Evolutionary conservation across 2,113 vertebrate genomes (phyloP).

Genomic region (Thalassarche chlororhynchos): DNA sequence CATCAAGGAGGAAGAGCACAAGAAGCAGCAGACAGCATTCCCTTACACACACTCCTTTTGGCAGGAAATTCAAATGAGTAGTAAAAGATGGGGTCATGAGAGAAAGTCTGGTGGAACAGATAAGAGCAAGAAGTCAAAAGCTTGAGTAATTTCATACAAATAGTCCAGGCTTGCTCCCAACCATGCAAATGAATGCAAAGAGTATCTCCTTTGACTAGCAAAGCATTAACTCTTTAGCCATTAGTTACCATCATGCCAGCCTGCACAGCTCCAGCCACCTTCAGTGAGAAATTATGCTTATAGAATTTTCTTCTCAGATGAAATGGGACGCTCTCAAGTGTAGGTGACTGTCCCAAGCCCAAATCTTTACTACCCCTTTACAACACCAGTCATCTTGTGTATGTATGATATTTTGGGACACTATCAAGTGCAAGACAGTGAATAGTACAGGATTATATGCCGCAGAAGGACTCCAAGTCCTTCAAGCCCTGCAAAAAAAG

Average conservation of each 20-base stretch:
- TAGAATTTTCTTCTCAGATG: background rate
- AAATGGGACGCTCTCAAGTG: background rate
- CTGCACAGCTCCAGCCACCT: background rate
- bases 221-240: conserved; percentile 11
- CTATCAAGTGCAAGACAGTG: background rate
- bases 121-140: conserved; percentile 51
- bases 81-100: conserved; percentile 34
- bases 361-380: background rate
- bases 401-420: background rate
- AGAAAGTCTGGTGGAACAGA: conserved; percentile 51
- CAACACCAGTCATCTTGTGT: background rate
- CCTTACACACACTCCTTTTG: background rate
- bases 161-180: background rate
- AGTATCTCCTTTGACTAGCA: background rate
- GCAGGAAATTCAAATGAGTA: background rate
- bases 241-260: background rate
- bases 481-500: background rate
- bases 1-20: conserved; percentile 3
- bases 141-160: conserved; percentile 1
- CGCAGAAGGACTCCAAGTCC: background rate
- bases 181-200: conserved; percentile 16
- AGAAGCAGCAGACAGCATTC: background rate
- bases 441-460: accelerated
- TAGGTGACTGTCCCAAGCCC: background rate
- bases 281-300: background rate